Evolutionary conservation across 2,797 vertebrate genomes (phyloP), one percentile per base, ranked within the genome.

Genomic region (Protosalanx chinensis): DNA sequence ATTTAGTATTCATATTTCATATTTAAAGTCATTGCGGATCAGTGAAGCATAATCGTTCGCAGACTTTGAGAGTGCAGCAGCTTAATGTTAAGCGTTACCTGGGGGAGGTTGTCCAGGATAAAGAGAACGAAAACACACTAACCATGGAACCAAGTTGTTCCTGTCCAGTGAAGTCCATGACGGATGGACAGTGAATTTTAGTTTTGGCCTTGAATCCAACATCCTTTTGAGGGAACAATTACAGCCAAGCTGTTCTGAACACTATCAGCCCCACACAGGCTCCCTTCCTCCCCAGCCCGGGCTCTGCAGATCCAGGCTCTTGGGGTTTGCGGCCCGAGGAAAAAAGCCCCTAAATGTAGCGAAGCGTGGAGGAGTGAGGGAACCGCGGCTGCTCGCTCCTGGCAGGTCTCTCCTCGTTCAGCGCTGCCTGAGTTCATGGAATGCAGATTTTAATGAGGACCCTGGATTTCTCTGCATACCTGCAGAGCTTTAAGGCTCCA

Each of bases 391-490:
- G 41, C 41, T 41, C 41, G 2, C 1, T 2, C 41, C 41, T 41
- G 10, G 12, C 41, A 7, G 35, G 12, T 6, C 8, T 6, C 8
- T 8, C 8, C 6, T 8, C 7, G 41, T 8, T 12, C 56, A 58
- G 56, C 3, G 56, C 56, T 1, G 56, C 16, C 8, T 20, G 32
- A 30, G 32, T 20, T 64, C 30, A 71, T 64, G 68, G 68, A 63
- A 68, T 70, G 56, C 13, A 41, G 51, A 71, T 37, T 56, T 57
- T 73, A 73, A 59, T 70, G 64, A 37, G 32, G 23, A 64, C 67
- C 41, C 12, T 41, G 41, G 51, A 76, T 67, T 72, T 63, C 2
- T 68, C 75, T 67, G 71, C 0, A 60, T 72, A 56, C 51, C 16
- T 41, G 41, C 8, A 13, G 10, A 41, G 41, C 41, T 41, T 41